A percentile compares a stretch with the other conserved stretches of the same genome.
Conservation (phyloP, 2,113 vertebrate genomes). For the Fulmarus glacialis region DNA sequence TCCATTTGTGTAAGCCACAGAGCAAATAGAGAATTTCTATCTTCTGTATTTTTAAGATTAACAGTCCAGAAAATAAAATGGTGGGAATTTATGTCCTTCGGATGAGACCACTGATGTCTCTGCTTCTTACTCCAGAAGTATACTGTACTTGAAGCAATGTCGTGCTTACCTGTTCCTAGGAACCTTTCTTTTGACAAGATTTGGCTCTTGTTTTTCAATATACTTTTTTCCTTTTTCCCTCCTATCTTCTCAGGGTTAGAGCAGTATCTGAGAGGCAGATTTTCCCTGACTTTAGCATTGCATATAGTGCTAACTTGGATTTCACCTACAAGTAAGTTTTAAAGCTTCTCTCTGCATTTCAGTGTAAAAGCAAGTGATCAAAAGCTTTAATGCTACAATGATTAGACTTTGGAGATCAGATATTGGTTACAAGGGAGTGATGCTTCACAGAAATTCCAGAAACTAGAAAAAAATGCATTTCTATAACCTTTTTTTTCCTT, state of each 20-base stretch:
- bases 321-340: background rate
- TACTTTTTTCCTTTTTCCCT: background rate
- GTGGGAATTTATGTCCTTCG: background rate
- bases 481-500: background rate
- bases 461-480: background rate
- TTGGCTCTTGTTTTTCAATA: background rate
- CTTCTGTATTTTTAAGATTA: background rate
- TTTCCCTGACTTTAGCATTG: background rate
- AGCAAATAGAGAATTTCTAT: background rate
- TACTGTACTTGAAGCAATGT: background rate
- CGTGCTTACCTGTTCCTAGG: background rate
- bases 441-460: background rate
- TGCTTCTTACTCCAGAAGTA: background rate
- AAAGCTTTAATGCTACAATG: background rate
- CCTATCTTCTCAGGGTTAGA: background rate
- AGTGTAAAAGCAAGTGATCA: background rate
- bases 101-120: background rate
- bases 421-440: background rate
- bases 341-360: background rate
- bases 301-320: background rate
- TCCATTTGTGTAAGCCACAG: background rate
- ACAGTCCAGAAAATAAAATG: background rate
- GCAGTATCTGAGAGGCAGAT: background rate
- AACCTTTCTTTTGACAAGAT: background rate
- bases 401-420: background rate